Conservation (phyloP, 2,888 invertebrate species). For the Rhimphoctona megacephalus region DNA sequence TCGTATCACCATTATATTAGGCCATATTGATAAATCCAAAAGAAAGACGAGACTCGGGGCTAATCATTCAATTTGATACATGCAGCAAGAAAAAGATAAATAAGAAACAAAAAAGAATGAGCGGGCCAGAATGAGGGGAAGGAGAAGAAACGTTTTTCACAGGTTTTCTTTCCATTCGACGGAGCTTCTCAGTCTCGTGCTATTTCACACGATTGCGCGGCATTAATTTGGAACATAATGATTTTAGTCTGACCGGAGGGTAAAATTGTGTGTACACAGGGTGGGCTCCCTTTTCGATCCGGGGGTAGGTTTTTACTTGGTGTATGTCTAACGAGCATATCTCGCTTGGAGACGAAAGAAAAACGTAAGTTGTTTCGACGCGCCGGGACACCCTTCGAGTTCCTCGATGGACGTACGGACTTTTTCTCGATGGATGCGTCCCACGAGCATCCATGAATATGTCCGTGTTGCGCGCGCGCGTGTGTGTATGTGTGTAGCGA, state of each 20-base stretch:
- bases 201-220: slow-evolving; percentile 75
- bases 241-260: slow-evolving; percentile 72
- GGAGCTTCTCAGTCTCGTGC: slow-evolving; percentile 10
- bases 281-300: slow-evolving; percentile 59
- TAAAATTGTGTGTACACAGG: slow-evolving; percentile 67
- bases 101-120: slow-evolving; percentile 29
- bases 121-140: background rate
- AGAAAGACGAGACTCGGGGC: slow-evolving; percentile 20
- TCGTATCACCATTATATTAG: slow-evolving; percentile 49
- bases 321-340: slow-evolving; percentile 76
- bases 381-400: slow-evolving; percentile 77
- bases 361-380: slow-evolving; percentile 78
- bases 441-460: background rate
- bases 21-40: slow-evolving; percentile 50
- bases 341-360: slow-evolving; percentile 75
- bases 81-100: slow-evolving; percentile 6
- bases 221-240: slow-evolving; percentile 80
- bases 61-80: slow-evolving; percentile 47
- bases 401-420: slow-evolving; percentile 10
- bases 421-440: background rate
- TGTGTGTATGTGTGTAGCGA: slow-evolving; percentile 73
- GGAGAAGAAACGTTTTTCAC: slow-evolving; percentile 23
- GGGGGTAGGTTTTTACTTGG: slow-evolving; percentile 32
- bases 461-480: background rate
- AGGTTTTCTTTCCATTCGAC: background rate